Conservation (phyloP, 2,797 vertebrate genomes). For the Crax fasciolata region DNA sequence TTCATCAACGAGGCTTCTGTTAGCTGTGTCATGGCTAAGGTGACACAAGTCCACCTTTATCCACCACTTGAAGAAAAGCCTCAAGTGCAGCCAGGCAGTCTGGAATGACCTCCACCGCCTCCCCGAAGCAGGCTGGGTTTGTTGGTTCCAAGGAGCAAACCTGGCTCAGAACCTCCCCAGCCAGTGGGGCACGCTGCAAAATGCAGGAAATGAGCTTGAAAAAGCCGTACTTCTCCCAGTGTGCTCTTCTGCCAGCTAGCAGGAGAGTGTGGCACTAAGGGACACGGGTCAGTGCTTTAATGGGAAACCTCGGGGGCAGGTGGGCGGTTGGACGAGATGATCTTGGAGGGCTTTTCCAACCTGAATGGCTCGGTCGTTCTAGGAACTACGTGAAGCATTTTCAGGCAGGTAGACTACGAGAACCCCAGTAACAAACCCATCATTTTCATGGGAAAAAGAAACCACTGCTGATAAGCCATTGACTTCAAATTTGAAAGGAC, state of each 20-base stretch:
- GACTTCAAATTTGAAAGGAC: not conserved
- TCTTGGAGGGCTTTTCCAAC: not conserved
- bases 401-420: not conserved
- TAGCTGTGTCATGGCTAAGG: not conserved
- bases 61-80: conserved; percentile 7
- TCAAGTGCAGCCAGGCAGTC: not conserved
- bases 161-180: not conserved
- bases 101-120: not conserved
- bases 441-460: not conserved
- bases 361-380: not conserved
- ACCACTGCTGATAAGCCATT: not conserved
- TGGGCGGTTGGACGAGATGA: not conserved
- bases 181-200: fast-evolving
- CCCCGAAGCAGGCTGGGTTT: not conserved
- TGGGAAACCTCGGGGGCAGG: not conserved
- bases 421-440: not conserved
- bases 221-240: not conserved
- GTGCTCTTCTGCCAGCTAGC: not conserved
- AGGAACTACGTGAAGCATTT: not conserved
- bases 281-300: too few species aligned
- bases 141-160: not conserved
- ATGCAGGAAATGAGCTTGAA: not conserved
- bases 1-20: conserved; percentile 32
- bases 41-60: not conserved
- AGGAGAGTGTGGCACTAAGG: not conserved